Evolutionary conservation across 2,113 vertebrate species (phyloP).

Genomic region (Oncorhynchus mykiss): DNA sequence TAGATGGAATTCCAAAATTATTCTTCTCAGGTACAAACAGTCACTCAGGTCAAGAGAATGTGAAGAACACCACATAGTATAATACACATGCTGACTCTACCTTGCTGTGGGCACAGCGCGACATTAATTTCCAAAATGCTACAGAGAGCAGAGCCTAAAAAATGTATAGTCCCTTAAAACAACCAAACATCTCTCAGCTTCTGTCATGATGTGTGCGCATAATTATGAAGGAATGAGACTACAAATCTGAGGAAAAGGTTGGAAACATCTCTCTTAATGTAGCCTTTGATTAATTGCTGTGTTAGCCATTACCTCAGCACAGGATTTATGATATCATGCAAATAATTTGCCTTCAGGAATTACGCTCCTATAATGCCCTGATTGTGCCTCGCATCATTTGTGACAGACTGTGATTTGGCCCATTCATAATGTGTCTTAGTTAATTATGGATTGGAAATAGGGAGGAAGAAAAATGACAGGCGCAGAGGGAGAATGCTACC

Average conservation of each 20-base stretch:
- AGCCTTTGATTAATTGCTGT: constrained; percentile 13
- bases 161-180: too few species aligned
- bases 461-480: constrained; percentile 26
- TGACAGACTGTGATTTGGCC: constrained; percentile 22
- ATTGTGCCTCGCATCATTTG: constrained; percentile 16
- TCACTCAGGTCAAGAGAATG: not conserved
- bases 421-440: constrained; percentile 35
- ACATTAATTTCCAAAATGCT: too few species aligned
- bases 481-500: not conserved
- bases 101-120: too few species aligned
- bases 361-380: constrained; percentile 6
- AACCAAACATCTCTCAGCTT: too few species aligned
- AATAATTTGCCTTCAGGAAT: constrained; percentile 41
- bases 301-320: not conserved
- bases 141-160: too few species aligned
- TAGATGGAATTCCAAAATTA: too few species aligned
- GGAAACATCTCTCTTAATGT: constrained; percentile 24
- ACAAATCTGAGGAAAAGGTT: constrained; percentile 31
- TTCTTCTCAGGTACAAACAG: too few species aligned
- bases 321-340: constrained; percentile 40
- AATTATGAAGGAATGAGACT: constrained; percentile 17
- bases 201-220: not conserved
- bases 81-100: not conserved
- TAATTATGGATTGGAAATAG: constrained; percentile 35
- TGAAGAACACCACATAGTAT: not conserved